phyloP scores from a whole-genome alignment of 2,113 vertebrate species.

The Oncorhynchus mykiss region DNA sequence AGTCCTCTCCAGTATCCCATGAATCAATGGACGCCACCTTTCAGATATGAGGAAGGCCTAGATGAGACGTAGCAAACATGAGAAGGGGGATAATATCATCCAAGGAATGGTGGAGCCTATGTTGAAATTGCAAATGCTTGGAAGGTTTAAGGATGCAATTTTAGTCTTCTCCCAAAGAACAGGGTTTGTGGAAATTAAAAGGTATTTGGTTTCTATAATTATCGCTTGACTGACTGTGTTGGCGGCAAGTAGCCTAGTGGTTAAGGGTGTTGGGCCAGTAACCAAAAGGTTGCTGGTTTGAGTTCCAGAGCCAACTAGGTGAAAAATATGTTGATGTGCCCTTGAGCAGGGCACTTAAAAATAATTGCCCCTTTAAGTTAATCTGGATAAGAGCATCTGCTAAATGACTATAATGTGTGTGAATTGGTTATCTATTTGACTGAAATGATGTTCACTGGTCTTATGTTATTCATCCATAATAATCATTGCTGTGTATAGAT shows the following conservation, averaged over 20 bases:
- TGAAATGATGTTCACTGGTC: neutral
- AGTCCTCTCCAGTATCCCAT: conserved; percentile 20
- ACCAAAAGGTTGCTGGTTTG: too few relatives aligned
- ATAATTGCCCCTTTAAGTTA: too few relatives aligned
- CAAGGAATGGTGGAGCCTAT: neutral
- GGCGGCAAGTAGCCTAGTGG: too few relatives aligned
- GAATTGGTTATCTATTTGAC: neutral
- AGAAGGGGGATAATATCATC: neutral
- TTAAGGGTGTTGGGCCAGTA: too few relatives aligned
- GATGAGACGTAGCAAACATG: neutral
- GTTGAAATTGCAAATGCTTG: neutral
- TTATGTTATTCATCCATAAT: too few relatives aligned
- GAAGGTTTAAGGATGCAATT: neutral
- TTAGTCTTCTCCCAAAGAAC: neutral
- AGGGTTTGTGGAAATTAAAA: neutral
- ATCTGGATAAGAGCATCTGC: too few relatives aligned
- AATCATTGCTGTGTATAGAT: neutral
- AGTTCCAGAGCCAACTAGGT: too few relatives aligned
- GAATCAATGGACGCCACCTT: conserved; percentile 10
- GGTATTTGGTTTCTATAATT: neutral
- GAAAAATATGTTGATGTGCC: too few relatives aligned
- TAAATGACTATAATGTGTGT: too few relatives aligned
- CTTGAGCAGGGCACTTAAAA: too few relatives aligned
- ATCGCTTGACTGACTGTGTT: neutral
- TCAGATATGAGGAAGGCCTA: neutral